Evolutionary conservation across 2,113 vertebrate species (phyloP).

Genomic region (Myiopsitta monachus): DNA sequence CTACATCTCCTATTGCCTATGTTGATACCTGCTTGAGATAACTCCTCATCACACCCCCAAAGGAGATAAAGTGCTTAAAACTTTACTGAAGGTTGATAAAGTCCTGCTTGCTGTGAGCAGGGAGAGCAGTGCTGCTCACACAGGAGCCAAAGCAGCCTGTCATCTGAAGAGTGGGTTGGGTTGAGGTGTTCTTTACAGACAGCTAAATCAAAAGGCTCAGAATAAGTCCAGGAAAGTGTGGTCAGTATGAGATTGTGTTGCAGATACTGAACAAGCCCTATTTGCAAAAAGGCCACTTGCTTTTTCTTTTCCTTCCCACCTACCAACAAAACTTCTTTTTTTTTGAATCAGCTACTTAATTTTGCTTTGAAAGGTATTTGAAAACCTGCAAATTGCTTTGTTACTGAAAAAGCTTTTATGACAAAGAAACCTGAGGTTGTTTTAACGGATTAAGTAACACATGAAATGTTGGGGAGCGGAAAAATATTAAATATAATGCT

Average conservation of each 20-base stretch:
- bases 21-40: neutral
- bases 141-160: neutral
- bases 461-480: neutral
- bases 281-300: neutral
- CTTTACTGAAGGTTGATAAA: neutral
- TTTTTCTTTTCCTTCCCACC: neutral
- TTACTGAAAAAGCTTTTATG: neutral
- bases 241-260: neutral
- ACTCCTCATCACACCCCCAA: neutral
- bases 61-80: neutral
- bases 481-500: neutral
- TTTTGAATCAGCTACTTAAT: neutral
- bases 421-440: neutral
- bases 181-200: neutral
- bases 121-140: neutral
- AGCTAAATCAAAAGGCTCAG: neutral
- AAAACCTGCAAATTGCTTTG: neutral
- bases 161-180: accelerated
- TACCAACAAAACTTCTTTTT: neutral
- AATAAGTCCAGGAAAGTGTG: neutral
- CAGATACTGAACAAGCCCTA: neutral
- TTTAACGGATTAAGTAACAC: neutral
- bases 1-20: neutral
- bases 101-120: neutral
- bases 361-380: neutral